Base-by-base conservation (phyloP, 2,888 invertebrate species). In the Hydrotaea cyrtoneurina region DNA sequence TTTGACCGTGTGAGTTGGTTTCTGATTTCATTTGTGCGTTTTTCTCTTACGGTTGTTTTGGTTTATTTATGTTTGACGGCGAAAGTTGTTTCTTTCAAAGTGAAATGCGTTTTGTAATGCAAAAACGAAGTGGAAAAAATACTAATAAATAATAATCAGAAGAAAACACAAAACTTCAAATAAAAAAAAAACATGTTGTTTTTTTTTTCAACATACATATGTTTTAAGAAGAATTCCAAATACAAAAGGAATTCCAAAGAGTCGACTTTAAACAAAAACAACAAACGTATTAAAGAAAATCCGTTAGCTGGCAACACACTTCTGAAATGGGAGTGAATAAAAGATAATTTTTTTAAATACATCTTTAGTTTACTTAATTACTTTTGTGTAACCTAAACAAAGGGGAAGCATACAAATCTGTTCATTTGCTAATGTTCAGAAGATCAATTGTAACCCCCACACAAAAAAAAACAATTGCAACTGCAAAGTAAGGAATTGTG, bases 51-150 rank as follows among this genome's bases (percentile, higher is more conserved):
- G 13, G 55, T 55, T 43, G 55, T 76, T 84, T 59, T 84, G 26
- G 50, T 17, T 43, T 75, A 74, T 55, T 84, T 39, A 55, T 57
- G 71, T 80, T 80, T 75, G 50, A 78, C 73, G 78, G 83, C 83
- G 80, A 84, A 84, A 84, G 83, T 84, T 80, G 78, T 71, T 46
- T 69, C 15, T 69, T 21, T 19, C 69, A 5, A 76, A 80, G 73
- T 66, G 69, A 80, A 80, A 78, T 79, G 79, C 73, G 76, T 83
- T 82, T 82, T 71, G 53, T 75, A 77, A 82, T 72, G 76, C 76
- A 73, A 83, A 83, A 79, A 73, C 26, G 26, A 59, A 21, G 8
- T 5, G 23, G 55, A 39, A 66, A 53, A 31, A 31, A 26, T 26
- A 21, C 59, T 36, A 57, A 57, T 62, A 26, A 69, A 46, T 39